Evolutionary conservation across 2,888 invertebrate genomes (phyloP), one percentile per base, ranked within the genome.

Genomic region (Encarsia formosa): DNA sequence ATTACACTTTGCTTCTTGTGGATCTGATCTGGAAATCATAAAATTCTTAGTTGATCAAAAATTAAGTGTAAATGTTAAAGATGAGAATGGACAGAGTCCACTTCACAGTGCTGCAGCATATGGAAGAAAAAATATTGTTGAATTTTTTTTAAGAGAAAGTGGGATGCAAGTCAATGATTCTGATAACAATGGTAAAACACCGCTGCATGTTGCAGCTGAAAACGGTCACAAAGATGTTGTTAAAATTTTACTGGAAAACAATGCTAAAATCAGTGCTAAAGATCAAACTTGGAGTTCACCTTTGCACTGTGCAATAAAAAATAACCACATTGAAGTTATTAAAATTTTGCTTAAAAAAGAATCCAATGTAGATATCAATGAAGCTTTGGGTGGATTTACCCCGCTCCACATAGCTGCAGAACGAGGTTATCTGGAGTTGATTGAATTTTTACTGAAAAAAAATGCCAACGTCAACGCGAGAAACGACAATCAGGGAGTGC

Each of bases 1-100:
- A 11, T 19, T 54, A 13, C 54, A 54, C 16, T 22, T 41, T 41
- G 54, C 54, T 22, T 41, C 41, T 18, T 45, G 37, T 4, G 42
- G 49, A 2, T n/a, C 16, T 18, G 43, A 35, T 34, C 15, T 49
- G 5, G 46, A 45, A 41, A 9, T 41, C 11, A 20, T 54, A 6
- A 41, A 41, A 22, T 49, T 37, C 16, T 24, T 54, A 5, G 3
- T 54, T 13, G 34, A 49, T 24, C 29, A 37, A 39, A 55, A 53
- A 38, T 42, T 57, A 32, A 38, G 59, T 31, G 18, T 37, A 8
- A 35, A 35, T 26, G 29, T 31, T 23, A 49, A 49, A 20, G 16
- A 49, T 40, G 31, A 6, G 13, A 39, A 42, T 15, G 46, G 46
- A 11, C 37, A 45, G 35, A 49, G 13, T 49, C 29, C 49, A 15